phyloP scores from a whole-genome alignment of 2,888 invertebrate genomes.

The Polia nebulosa region DNA sequence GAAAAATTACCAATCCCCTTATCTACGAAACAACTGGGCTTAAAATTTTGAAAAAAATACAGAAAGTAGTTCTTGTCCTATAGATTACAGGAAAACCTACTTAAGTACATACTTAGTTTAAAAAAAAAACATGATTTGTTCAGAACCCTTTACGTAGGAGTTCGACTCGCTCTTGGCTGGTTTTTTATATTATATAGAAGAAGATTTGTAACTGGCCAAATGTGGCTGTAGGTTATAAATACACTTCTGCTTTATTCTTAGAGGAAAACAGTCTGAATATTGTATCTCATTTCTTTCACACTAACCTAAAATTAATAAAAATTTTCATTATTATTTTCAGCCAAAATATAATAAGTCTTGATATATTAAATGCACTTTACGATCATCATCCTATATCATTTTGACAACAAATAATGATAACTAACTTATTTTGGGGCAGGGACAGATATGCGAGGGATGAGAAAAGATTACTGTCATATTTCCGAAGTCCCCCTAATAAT shows the following conservation, averaged over 20 bases:
- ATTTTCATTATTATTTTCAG: neutral
- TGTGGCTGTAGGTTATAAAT: neutral
- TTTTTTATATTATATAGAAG: too few relatives aligned
- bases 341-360: slow-evolving; percentile 5
- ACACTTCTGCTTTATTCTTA: neutral
- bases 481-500: slow-evolving; percentile 70
- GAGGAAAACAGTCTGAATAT: neutral
- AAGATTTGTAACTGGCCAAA: neutral
- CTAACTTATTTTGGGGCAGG: slow-evolving; percentile 62
- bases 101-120: too few relatives aligned
- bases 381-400: slow-evolving; percentile 38
- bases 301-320: slow-evolving; percentile 1
- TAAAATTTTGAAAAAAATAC: too few relatives aligned
- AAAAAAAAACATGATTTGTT: too few relatives aligned
- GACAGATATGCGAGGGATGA: slow-evolving; percentile 64
- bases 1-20: too few relatives aligned
- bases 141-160: too few relatives aligned
- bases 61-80: too few relatives aligned
- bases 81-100: too few relatives aligned
- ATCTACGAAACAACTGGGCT: too few relatives aligned
- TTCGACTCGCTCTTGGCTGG: too few relatives aligned
- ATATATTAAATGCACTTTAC: slow-evolving; percentile 33
- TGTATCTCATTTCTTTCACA: too few relatives aligned
- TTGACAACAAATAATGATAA: slow-evolving; percentile 50
- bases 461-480: slow-evolving; percentile 75